Evolutionary conservation across 2,113 vertebrate species (phyloP), one percentile per base, ranked within the genome.

Genomic region (Eulemur rufifrons): DNA sequence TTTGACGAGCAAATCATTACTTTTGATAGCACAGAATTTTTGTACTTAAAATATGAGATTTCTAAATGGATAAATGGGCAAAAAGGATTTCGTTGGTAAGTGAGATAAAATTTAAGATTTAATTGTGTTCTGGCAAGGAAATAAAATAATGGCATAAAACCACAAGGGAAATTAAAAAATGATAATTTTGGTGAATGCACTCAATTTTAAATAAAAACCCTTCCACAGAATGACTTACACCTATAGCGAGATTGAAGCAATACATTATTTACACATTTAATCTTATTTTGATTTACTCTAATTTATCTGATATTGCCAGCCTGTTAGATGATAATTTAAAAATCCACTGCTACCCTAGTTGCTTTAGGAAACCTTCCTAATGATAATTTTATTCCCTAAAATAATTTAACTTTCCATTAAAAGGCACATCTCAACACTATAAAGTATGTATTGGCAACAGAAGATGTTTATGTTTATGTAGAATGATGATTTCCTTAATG

Each of bases 301-400:
- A 92, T 94, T 89, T 87, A 87, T 95, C 89, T 97, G 74, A 61
- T 98, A 89, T 29, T 39, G 96, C 56, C 96, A 97, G 92, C 76
- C 64, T 83, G 63, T 80, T 81, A 96, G 74, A 93, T 94, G 86
- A 59, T 97, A 82, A 96, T 86, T 98, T 88, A 83, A 89, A 89
- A 96, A 97, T 97, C 95, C 64, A 15, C 83, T 97, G 27, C 82
- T 97, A 61, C 73, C 7, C 78, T 97, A 97, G 97, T 97, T 98
- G 82, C 85, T 97, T 96, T 94, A 95, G 95, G 94, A 98, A 97
- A 92, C 34, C 83, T 96, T 97, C 74, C 86, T 95, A 96, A 96
- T 97, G 73, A 95, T 95, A 2, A 96, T 94, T 98, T 98, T 98
- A 97, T 93, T 97, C 96, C 69, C 64, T 94, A 39, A 82, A 91